Conservation (phyloP, 2,113 vertebrate genomes). For the Hydrolagus affinis region DNA sequence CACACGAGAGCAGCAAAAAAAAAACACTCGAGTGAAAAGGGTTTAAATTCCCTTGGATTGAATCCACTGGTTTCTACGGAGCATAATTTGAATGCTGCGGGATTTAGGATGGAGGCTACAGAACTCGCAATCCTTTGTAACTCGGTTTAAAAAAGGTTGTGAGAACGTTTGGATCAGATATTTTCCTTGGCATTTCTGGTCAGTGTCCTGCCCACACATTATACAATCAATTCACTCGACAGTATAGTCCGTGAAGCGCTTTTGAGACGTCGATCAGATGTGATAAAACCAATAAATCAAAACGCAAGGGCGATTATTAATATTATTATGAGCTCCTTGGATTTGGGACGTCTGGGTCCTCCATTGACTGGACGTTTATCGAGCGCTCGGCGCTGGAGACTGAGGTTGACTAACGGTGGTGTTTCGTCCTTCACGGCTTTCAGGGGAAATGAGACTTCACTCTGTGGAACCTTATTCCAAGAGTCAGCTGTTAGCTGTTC, state of each 20-base stretch:
- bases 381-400: fast-evolving
- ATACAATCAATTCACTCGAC: too few relatives aligned
- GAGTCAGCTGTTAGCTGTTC: constrained; percentile 74
- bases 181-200: too few relatives aligned
- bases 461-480: constrained; percentile 94
- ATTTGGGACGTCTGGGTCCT: too few relatives aligned
- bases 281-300: too few relatives aligned
- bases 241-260: too few relatives aligned
- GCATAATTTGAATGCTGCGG: background rate
- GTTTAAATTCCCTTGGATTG: background rate
- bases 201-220: too few relatives aligned
- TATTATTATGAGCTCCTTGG: background rate
- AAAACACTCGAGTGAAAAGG: background rate
- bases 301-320: too few relatives aligned
- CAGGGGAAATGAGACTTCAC: constrained; percentile 82
- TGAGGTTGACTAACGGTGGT: background rate
- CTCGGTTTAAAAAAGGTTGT: background rate
- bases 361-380: background rate
- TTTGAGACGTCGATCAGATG: too few relatives aligned
- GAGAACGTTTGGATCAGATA: background rate
- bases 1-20: background rate
- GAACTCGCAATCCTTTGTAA: background rate
- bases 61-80: background rate
- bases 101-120: background rate
- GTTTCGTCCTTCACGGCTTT: background rate